Base-by-base conservation (phyloP, 1,140 invertebrate genomes). In the Macrobrachium nipponense region DNA sequence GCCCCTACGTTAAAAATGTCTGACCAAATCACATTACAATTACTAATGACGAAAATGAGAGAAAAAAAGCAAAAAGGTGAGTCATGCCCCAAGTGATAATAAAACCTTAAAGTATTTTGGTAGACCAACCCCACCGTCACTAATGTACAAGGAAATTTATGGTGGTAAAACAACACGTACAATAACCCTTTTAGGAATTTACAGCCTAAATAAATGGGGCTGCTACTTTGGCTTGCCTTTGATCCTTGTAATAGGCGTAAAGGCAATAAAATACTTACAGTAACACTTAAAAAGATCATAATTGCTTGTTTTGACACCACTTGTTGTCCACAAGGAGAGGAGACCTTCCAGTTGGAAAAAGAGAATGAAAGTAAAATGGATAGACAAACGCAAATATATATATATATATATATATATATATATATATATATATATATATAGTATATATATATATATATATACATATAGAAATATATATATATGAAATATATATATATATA, bases 271-370 rank as follows among this genome's bases (percentile, higher is more conserved):
- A 59, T 15, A 14, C 59, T 51, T 43, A 66, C 72, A 75, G 43
- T 76, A n/a, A 70, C 60, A 18, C 72, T 64, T 36, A 17, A 83
- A 70, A 61, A 43, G 51, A 23, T 76, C 81, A 83, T 76, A 83
- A 83, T 83, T 61, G 43, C 81, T 83, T 83, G 81, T 83, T 83
- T 72, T 83, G 81, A 83, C 81, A 76, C n/a, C 60, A 14, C 61
- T 43, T 10, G 44, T 51, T 51, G 44, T 51, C 44, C 44, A 51
- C 44, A 51, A 10, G 44, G 44, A n/a, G n/a, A n/a, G n/a, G n/a
- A 51, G 44, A 10, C 44, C 44, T 51, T 61, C 43, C 58, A 20
- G 20, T 27, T 12, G 17, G 23, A 17, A 8, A 23, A 11, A 36
- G 15, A 2, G 44, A 60, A 59, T 43, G 20, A 59, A 5, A 36